Conservation (phyloP, 2,888 invertebrate genomes). For the Anthophora plumipes region DNA sequence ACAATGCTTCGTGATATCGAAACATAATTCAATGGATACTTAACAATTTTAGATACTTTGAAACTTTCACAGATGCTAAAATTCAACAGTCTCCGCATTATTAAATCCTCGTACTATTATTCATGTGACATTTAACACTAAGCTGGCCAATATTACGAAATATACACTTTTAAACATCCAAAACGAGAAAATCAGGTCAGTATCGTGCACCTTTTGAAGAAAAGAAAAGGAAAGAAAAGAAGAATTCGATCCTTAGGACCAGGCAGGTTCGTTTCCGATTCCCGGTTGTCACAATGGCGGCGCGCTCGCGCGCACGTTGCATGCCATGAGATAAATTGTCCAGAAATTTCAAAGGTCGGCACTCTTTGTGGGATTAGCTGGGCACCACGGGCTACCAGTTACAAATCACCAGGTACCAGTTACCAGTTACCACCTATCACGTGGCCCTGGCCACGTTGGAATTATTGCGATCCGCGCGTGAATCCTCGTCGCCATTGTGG, state of each 20-base stretch:
- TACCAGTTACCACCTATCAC: slow-evolving; percentile 79
- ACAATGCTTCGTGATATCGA: too few relatives aligned
- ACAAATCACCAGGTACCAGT: slow-evolving; percentile 81
- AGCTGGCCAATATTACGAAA: neutral
- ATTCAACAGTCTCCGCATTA: too few relatives aligned
- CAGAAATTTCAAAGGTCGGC: slow-evolving; percentile 78
- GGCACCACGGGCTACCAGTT: slow-evolving; percentile 77
- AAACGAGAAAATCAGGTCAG: neutral
- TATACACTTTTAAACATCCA: neutral
- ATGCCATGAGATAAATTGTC: slow-evolving; percentile 80
- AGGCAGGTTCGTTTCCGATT: slow-evolving; percentile 34
- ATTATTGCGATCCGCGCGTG: slow-evolving; percentile 51
- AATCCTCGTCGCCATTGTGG: slow-evolving; percentile 51
- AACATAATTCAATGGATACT: too few relatives aligned
- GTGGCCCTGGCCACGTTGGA: slow-evolving; percentile 48
- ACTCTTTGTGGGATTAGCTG: slow-evolving; percentile 80
- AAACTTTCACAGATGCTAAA: too few relatives aligned
- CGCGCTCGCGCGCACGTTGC: slow-evolving; percentile 64
- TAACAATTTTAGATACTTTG: too few relatives aligned
- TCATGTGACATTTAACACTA: too few relatives aligned
- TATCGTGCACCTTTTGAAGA: neutral
- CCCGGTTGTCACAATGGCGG: slow-evolving; percentile 41
- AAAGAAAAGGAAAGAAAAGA: neutral
- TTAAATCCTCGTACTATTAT: too few relatives aligned
- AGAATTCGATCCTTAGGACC: neutral